A percentile compares a stretch with the other conserved stretches of the same genome.
These are phyloP conservation scores for Linnaemya vulpina DNA, from an alignment of 2,888 invertebrate species.

Conservation along the genomic window DNA sequence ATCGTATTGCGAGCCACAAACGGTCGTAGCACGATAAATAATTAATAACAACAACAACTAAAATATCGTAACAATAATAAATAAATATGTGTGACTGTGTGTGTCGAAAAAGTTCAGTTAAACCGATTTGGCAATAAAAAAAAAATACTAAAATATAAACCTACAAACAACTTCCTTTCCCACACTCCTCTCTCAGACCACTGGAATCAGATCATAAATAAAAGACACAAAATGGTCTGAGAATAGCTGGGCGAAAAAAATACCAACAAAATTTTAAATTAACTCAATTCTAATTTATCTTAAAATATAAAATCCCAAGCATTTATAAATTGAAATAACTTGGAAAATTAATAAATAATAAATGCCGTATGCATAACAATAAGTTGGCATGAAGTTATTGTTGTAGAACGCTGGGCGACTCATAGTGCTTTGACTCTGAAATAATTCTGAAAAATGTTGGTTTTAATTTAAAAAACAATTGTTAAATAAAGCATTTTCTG, in stretches of 20 bases:
- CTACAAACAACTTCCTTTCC: constrained; percentile 67
- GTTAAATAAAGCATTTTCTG: too few relatives aligned
- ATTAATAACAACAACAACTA: too few relatives aligned
- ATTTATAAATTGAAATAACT: background rate
- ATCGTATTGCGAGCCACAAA: constrained; percentile 9
- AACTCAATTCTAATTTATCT: background rate
- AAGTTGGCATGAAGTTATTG: too few relatives aligned
- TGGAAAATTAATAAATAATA: background rate
- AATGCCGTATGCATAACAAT: background rate
- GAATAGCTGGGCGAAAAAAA: constrained; percentile 24
- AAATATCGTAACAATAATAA: too few relatives aligned
- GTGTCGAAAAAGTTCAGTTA: constrained; percentile 8
- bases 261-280: background rate
- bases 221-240: constrained; percentile 2
- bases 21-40: too few relatives aligned
- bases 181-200: constrained; percentile 45
- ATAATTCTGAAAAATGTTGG: too few relatives aligned
- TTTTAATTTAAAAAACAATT: too few relatives aligned
- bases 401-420: too few relatives aligned
- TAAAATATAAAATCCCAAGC: too few relatives aligned
- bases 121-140: constrained; percentile 53
- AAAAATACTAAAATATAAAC: too few relatives aligned
- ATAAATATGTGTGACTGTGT: background rate
- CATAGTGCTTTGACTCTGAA: too few relatives aligned
- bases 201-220: background rate